These are phyloP conservation scores for Metacarcinus magister DNA, from an alignment of 2,888 invertebrate genomes.

Conservation along the genomic window DNA sequence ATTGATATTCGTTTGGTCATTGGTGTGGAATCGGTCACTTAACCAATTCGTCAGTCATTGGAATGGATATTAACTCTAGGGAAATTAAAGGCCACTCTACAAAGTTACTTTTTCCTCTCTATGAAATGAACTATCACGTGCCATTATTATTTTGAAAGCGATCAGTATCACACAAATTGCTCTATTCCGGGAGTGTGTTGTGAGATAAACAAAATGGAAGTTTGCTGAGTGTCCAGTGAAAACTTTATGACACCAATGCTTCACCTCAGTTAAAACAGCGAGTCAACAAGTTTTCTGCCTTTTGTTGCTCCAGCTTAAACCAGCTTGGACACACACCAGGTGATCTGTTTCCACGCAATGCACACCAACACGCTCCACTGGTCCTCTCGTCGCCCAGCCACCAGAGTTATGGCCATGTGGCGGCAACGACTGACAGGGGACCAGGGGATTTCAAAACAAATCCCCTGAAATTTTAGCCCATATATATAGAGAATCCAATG, in stretches of 20 bases:
- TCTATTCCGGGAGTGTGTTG: background rate
- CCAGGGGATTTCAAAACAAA: background rate
- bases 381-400: background rate
- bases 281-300: constrained; percentile 44
- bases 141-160: constrained; percentile 20
- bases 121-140: background rate
- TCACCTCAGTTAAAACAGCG: constrained; percentile 18
- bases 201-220: background rate
- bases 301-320: constrained; percentile 10
- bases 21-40: background rate
- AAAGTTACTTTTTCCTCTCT: background rate
- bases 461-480: background rate
- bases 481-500: background rate
- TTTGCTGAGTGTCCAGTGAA: background rate
- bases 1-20: background rate
- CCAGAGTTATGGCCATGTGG: constrained; percentile 27
- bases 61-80: background rate
- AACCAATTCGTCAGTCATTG: background rate
- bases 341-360: background rate
- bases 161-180: background rate
- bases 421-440: constrained; percentile 9
- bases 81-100: background rate
- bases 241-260: background rate
- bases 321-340: background rate
- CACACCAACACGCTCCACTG: constrained; percentile 15